Evolutionary conservation across 2,888 invertebrate species (phyloP).

Genomic region (Cephus rjabovi): DNA sequence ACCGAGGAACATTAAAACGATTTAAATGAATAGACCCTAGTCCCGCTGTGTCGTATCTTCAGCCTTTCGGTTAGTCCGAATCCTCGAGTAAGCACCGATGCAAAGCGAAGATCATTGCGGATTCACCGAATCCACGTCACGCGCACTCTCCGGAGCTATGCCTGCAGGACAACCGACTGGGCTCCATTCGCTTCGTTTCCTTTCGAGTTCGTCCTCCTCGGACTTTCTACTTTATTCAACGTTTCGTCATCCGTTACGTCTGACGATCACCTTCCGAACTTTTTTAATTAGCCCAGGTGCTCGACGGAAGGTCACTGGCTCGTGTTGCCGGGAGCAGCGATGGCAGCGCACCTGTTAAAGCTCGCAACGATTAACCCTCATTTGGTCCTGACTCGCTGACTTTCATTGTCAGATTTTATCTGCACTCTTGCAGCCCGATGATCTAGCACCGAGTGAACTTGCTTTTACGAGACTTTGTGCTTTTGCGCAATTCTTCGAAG

Average conservation of each 20-base stretch:
- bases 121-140: neutral
- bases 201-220: neutral
- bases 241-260: conserved; percentile 32
- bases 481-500: neutral
- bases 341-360: too few relatives aligned
- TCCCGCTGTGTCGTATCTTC: neutral
- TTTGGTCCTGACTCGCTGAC: too few relatives aligned
- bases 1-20: conserved; percentile 9
- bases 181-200: neutral
- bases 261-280: conserved; percentile 5
- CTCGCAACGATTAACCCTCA: too few relatives aligned
- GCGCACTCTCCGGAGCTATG: too few relatives aligned
- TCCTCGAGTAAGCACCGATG: neutral
- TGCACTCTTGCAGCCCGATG: too few relatives aligned
- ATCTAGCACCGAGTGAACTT: too few relatives aligned
- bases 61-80: neutral
- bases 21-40: neutral
- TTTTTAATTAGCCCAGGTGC: too few relatives aligned
- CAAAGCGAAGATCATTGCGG: neutral
- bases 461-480: neutral
- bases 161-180: too few relatives aligned
- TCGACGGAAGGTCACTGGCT: too few relatives aligned
- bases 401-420: too few relatives aligned
- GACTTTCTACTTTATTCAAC: conserved; percentile 35
- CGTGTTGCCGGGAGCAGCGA: too few relatives aligned